These are phyloP conservation scores for Sarcophaga peregrina DNA, from an alignment of 1,140 invertebrate genomes.

Conservation along the genomic window DNA sequence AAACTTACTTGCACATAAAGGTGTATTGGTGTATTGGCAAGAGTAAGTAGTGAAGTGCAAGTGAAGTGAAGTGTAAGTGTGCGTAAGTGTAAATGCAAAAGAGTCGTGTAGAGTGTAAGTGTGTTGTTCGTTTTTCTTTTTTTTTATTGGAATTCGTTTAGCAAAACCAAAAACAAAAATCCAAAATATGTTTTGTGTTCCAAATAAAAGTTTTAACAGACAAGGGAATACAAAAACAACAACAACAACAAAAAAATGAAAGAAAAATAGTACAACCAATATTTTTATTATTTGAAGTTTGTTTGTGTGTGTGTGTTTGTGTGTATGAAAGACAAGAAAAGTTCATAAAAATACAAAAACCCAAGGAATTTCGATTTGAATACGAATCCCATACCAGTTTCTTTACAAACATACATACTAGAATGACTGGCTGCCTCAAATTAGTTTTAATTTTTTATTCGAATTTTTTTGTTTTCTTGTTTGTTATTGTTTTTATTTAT, in stretches of 20 bases:
- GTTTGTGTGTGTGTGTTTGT: neutral
- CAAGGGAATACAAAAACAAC: neutral
- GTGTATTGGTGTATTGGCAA: neutral
- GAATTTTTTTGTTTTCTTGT: neutral
- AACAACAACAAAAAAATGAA: no score
- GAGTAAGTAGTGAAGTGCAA: neutral
- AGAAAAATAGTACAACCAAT: no score
- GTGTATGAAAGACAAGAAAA: neutral
- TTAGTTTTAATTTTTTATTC: constrained; percentile 29
- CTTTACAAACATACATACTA: neutral
- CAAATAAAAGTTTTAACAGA: constrained; percentile 25
- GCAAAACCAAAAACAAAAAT: no score
- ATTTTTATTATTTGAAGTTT: no score
- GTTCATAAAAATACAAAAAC: neutral
- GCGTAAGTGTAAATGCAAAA: neutral
- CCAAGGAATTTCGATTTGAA: neutral
- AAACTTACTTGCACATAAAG: neutral
- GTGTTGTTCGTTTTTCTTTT: no score
- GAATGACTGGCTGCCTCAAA: neutral
- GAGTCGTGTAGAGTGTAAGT: no score
- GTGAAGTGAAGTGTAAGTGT: no score
- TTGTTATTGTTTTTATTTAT: neutral
- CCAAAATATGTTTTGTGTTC: neutral
- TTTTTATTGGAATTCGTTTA: no score
- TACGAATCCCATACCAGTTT: neutral